Conservation (phyloP, 1,140 invertebrate genomes). For the Drosophila azteca region DNA sequence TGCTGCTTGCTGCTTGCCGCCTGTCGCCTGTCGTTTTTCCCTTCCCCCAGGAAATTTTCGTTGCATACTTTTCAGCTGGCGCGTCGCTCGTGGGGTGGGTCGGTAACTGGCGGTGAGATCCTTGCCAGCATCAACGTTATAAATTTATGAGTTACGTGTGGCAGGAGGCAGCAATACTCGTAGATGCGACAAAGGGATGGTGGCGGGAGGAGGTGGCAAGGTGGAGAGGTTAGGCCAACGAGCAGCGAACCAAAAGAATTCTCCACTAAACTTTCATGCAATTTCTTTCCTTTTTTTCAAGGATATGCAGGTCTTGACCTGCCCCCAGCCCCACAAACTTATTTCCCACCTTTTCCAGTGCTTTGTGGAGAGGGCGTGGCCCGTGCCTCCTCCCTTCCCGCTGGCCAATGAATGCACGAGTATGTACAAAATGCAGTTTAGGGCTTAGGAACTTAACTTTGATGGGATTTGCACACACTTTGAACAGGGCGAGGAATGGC, state of each 20-base stretch:
- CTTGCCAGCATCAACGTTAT: slow-evolving; percentile 36
- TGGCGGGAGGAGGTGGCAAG: too few relatives aligned
- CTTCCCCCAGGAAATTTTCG: slow-evolving; percentile 20
- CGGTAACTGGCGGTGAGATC: slow-evolving; percentile 4
- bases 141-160: slow-evolving; percentile 75
- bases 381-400: slow-evolving; percentile 16
- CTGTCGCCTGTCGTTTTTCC: too few relatives aligned
- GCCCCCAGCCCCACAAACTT: neutral
- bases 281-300: slow-evolving; percentile 42
- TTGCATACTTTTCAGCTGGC: slow-evolving; percentile 54
- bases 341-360: neutral
- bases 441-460: slow-evolving; percentile 70
- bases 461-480: slow-evolving; percentile 68
- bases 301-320: slow-evolving; percentile 37
- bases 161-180: slow-evolving; percentile 13
- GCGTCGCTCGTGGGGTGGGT: slow-evolving; percentile 21
- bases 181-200: too few relatives aligned
- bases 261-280: slow-evolving; percentile 75
- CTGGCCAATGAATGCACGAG: slow-evolving; percentile 60
- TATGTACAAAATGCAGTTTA: slow-evolving; percentile 64
- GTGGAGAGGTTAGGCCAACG: slow-evolving; percentile 14
- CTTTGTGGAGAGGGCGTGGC: slow-evolving; percentile 37
- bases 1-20: neutral
- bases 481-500: slow-evolving; percentile 3
- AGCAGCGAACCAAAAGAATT: slow-evolving; percentile 18